These are phyloP conservation scores for Drosophila azteca DNA, from an alignment of 1,140 invertebrate species.

Conservation along the genomic window DNA sequence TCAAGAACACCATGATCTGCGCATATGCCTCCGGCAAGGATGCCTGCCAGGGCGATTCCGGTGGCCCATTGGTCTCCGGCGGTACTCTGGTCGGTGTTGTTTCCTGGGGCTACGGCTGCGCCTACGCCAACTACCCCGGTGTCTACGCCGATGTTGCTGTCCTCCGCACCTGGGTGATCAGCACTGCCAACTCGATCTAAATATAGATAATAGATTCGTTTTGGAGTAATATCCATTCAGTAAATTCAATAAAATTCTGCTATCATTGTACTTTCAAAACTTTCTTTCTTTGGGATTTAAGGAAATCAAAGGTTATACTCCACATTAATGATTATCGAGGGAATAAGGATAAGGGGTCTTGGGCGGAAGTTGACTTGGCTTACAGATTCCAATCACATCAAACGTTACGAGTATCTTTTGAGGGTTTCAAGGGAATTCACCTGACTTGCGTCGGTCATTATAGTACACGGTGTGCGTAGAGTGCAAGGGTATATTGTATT, in stretches of 20 bases:
- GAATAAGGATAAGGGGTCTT: neutral
- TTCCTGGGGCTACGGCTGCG: slow-evolving; percentile 87
- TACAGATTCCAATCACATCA: slow-evolving; percentile 3
- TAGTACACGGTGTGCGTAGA: too few relatives aligned
- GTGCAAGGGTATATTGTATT: too few relatives aligned
- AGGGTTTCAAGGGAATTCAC: slow-evolving; percentile 5
- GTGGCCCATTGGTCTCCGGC: slow-evolving; percentile 83
- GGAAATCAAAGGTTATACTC: too few relatives aligned
- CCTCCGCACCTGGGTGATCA: slow-evolving; percentile 59
- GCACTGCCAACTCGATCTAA: slow-evolving; percentile 39
- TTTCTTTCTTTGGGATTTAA: neutral
- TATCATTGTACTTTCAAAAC: neutral
- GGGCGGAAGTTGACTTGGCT: neutral
- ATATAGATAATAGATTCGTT: too few relatives aligned
- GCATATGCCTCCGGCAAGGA: slow-evolving; percentile 74
- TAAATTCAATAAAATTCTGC: slow-evolving; percentile 8
- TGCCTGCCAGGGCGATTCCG: slow-evolving; percentile 84
- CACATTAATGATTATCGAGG: neutral
- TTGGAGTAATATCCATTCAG: neutral
- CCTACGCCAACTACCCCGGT: slow-evolving; percentile 85
- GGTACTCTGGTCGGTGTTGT: slow-evolving; percentile 85
- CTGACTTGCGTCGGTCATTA: too few relatives aligned
- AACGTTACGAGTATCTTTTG: slow-evolving; percentile 3
- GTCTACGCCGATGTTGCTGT: slow-evolving; percentile 85
- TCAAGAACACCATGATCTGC: slow-evolving; percentile 83